Base-by-base conservation (phyloP, 37 sponge, comb jelly and placozoan species). In the Dysidea cf. avara region DNA sequence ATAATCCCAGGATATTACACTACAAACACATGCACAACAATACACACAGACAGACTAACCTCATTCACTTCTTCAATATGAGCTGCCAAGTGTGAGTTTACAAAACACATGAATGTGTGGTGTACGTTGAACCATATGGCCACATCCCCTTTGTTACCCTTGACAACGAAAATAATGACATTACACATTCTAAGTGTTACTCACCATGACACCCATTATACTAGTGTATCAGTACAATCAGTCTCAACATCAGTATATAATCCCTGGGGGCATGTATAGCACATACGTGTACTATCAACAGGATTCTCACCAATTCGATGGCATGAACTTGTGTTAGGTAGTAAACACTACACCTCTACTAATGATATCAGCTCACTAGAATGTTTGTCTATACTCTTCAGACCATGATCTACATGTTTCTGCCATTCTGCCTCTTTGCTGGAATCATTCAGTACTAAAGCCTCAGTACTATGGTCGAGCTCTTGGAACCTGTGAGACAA, bases 401-500 rank as follows among this genome's bases (percentile, higher is more conserved):
- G n/a, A n/a, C n/a, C n/a, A n/a, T n/a, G n/a, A n/a, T 79, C 72
- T 16, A 91, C 78, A 1, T 61, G 7, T n/a, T 69, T 55, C 24
- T 61, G 75, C 96, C 96, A 95, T 58, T 54, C 69, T 1, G 87
- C 80, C 71, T 87, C 92, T 21, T 81, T 24, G 33, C 28, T 66
- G 17, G 71, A 57, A 32, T 91, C 96, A 47, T 73, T 80, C 25
- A 25, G 37, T 31, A 94, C 14, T 30, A 95, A 56, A 30, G 82
- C 85, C 76, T 95, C 91, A 25, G 96, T 62, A 80, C 91, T 95
- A 56, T 91, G 76, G 53, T 95, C 96, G 33, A 95, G 71, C 61
- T 95, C 96, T 71, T 95, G 93, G 37, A 92, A 92, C 14, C 93
- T 92, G 78, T 9, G 49, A n/a, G 25, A 22, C n/a, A n/a, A n/a